Percentiles rank a stretch among this genome's conserved stretches.
Evolutionary conservation across 1,140 invertebrate species (phyloP).

Genomic region (Trichonephila inaurata): DNA sequence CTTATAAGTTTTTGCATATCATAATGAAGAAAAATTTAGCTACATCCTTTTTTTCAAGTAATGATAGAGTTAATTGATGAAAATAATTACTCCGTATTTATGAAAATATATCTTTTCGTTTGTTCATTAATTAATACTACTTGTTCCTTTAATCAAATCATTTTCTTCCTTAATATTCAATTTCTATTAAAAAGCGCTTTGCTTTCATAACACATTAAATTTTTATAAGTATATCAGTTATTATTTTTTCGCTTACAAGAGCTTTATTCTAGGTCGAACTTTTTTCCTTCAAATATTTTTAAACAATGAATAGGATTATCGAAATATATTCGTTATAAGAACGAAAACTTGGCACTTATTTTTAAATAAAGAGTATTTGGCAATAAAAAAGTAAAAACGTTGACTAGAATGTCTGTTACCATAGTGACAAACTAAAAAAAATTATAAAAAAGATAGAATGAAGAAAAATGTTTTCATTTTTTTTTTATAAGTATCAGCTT

Average conservation of each 20-base stretch:
- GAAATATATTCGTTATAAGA: background rate
- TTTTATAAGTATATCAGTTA: background rate
- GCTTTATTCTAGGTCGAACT: background rate
- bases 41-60: background rate
- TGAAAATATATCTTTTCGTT: too few relatives aligned
- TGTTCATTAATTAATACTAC: background rate
- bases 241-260: background rate
- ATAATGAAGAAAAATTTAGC: background rate
- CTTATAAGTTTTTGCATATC: background rate
- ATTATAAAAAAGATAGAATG: background rate
- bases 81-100: background rate
- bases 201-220: background rate
- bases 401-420: background rate
- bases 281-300: background rate
- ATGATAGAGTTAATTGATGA: background rate
- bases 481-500: background rate
- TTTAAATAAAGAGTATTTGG: background rate
- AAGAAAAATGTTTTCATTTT: background rate
- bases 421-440: background rate
- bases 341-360: background rate
- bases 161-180: background rate
- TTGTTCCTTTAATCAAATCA: background rate
- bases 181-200: background rate
- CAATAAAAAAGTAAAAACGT: background rate
- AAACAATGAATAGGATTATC: background rate